phyloP scores from a whole-genome alignment of 2,888 invertebrate genomes.

The Synanthedon myopaeformis region DNA sequence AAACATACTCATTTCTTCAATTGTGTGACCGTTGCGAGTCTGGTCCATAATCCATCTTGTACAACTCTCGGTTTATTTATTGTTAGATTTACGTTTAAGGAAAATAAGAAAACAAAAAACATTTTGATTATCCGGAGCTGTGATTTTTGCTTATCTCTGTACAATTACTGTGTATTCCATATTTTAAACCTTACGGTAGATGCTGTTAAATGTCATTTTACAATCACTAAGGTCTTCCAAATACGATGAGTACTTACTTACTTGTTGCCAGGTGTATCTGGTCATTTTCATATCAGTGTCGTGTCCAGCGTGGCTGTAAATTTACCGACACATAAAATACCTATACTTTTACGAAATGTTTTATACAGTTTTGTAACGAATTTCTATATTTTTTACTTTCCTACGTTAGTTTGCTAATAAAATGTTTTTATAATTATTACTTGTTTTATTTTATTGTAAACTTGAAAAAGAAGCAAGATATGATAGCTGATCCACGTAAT shows the following conservation, averaged over 20 bases:
- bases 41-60: constrained; percentile 54
- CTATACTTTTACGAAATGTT: constrained; percentile 47
- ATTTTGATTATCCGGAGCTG: constrained; percentile 67
- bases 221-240: constrained; percentile 31
- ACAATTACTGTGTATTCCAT: constrained; percentile 2
- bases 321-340: constrained; percentile 42
- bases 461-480: too few species aligned
- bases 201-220: constrained; percentile 17
- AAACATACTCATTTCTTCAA: background rate
- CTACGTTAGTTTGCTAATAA: constrained; percentile 70
- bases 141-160: constrained; percentile 66
- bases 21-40: background rate
- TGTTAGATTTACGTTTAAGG: constrained; percentile 55
- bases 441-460: constrained; percentile 5
- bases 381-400: constrained; percentile 69
- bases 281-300: constrained; percentile 33
- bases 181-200: background rate
- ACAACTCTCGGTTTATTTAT: constrained; percentile 66
- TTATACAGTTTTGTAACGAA: constrained; percentile 63
- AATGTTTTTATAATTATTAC: constrained; percentile 58
- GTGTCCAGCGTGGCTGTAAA: constrained; percentile 29
- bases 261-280: constrained; percentile 18
- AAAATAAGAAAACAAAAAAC: constrained; percentile 55
- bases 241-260: constrained; percentile 4
- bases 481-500: too few species aligned